Evolutionary conservation across 2,888 invertebrate genomes (phyloP), one percentile per base, ranked within the genome.

Genomic region (Noctua janthe): DNA sequence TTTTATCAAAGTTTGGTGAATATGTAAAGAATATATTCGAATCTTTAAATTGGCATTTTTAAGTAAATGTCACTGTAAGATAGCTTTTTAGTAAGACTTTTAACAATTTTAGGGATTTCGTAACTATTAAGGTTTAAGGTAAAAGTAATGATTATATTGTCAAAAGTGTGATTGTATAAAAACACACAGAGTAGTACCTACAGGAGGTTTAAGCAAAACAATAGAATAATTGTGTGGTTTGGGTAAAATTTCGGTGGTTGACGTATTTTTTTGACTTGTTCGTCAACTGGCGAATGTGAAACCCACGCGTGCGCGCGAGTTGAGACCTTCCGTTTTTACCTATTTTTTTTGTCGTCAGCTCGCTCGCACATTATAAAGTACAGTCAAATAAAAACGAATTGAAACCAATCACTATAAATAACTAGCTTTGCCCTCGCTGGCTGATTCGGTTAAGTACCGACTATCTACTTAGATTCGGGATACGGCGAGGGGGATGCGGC

Each of bases 81-180:
- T 75, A 56, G 29, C 5, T 20, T 5, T 35, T 43, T 15, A 67
- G 23, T 13, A 35, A 23, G n/a, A 51, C 6, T 76, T n/a, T 13
- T 8, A 64, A 51, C 11, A 43, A 15, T 49, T 56, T 49, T 39
- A 20, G 23, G 11, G 1, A 20, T 64, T 54, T 15, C 54, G 69
- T 47, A 69, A 47, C n/a, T 69, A 47, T 47, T n/a, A 8, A 15
- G 23, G 13, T 69, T n/a, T n/a, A 0, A 69, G 47, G 47, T 47
- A 69, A 47, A 47, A 47, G 3, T 47, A 8, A 67, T 23, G 43
- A 67, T 43, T 67, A 43, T 43, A 43, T 23, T 67, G 35, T 51
- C 8, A n/a, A 64, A 73, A n/a, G 66, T 56, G 47, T 73, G 73
- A 47, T 47, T 39, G 47, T 56, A 39, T 23, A 74, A 74, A 56